Conservation (phyloP, 2,113 vertebrate genomes). For the Ochotona princeps region DNA sequence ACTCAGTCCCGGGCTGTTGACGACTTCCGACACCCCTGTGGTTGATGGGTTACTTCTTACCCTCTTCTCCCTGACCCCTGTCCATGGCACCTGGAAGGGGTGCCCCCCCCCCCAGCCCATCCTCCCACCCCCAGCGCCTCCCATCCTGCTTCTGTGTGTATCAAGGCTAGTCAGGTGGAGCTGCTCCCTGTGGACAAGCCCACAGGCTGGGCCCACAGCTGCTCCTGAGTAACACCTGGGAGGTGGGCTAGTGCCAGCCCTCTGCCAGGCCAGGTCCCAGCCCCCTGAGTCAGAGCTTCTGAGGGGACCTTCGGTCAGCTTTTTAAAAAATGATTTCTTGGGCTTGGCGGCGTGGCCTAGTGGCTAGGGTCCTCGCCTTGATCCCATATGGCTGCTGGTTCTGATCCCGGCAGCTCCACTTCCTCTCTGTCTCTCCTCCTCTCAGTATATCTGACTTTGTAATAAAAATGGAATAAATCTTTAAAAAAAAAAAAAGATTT, state of each 20-base stretch:
- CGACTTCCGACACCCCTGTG: neutral
- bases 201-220: neutral
- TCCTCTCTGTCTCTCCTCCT: no score
- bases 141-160: neutral
- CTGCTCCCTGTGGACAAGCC: no score
- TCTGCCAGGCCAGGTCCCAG: no score
- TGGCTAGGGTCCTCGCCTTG: no score
- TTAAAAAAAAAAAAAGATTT: no score
- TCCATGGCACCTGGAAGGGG: neutral
- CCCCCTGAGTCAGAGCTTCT: neutral
- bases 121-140: neutral
- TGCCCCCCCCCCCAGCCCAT: accelerated
- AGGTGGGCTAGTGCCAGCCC: accelerated
- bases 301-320: neutral
- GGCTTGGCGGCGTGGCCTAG: no score
- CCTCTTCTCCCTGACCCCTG: neutral
- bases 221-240: neutral
- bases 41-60: no score
- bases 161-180: neutral
- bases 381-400: no score
- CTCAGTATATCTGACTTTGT: no score
- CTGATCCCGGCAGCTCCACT: no score
- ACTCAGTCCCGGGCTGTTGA: neutral
- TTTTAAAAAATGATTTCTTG: no score
- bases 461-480: no score